A percentile compares a stretch with the other conserved stretches of the same genome.
Conservation (phyloP, 1,140 invertebrate species). For the Helicoverpa zea region DNA sequence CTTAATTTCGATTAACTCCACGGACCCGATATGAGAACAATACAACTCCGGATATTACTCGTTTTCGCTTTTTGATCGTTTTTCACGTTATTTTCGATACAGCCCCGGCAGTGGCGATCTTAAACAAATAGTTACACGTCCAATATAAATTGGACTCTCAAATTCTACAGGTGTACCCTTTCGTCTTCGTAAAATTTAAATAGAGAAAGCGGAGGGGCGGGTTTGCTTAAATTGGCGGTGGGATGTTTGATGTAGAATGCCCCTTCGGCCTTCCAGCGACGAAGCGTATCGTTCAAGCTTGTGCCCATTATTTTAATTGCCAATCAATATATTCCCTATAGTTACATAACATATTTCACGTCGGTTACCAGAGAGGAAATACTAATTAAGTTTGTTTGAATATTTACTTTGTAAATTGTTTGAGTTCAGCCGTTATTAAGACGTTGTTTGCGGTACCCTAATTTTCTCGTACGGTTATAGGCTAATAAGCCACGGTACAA, state of each 20-base stretch:
- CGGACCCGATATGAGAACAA: conserved; percentile 75
- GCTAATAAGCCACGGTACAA: conserved; percentile 27
- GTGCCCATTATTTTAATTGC: conserved; percentile 77
- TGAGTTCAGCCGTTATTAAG: conserved; percentile 78
- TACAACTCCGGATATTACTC: conserved; percentile 80
- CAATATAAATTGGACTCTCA: conserved; percentile 52
- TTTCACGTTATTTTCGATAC: conserved; percentile 75
- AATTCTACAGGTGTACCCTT: conserved; percentile 35
- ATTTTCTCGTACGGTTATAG: conserved; percentile 61
- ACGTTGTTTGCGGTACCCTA: conserved; percentile 64
- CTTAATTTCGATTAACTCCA: conserved; percentile 82
- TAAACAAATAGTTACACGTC: conserved; percentile 67
- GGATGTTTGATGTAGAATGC: conserved; percentile 67
- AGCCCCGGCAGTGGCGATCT: conserved; percentile 57
- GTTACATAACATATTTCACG: conserved; percentile 76
- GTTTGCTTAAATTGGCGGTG: conserved; percentile 49
- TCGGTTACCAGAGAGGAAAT: conserved; percentile 67
- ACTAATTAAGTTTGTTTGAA: conserved; percentile 82
- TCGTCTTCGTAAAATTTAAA: conserved; percentile 43
- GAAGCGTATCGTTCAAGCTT: conserved; percentile 71
- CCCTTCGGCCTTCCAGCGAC: conserved; percentile 58
- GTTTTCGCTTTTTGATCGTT: conserved; percentile 80
- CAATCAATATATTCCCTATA: conserved; percentile 78
- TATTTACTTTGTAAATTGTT: conserved; percentile 82
- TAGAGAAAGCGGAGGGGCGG: conserved; percentile 32